phyloP scores from a whole-genome alignment of 2,113 vertebrate genomes.

The Ictalurus furcatus region DNA sequence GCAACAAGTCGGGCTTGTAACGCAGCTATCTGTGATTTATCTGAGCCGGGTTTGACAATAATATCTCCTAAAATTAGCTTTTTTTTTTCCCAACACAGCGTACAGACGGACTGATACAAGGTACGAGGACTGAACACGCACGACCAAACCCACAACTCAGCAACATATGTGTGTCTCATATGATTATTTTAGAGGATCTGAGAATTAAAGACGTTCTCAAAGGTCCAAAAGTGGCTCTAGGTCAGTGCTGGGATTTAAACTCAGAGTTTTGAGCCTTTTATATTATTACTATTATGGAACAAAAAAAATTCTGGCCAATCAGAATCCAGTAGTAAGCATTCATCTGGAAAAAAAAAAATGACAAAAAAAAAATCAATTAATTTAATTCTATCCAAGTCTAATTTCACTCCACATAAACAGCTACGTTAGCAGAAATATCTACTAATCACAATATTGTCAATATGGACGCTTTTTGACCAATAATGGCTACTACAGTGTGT shows the following conservation, averaged over 20 bases:
- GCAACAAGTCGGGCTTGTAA: neutral
- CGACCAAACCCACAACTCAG: neutral
- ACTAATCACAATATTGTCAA: conserved; percentile 42
- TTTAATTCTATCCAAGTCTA: too few species aligned
- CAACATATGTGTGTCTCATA: neutral
- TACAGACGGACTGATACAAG: neutral
- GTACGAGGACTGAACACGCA: neutral
- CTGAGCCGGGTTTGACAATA: neutral
- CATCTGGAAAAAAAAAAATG: too few species aligned
- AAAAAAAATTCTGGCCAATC: too few species aligned
- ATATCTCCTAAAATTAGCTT: neutral
- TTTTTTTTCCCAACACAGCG: neutral
- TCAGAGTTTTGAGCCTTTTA: too few species aligned
- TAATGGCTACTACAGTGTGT: conserved; percentile 52
- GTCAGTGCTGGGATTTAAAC: neutral
- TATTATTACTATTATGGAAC: too few species aligned
- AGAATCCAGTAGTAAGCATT: too few species aligned
- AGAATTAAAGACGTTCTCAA: neutral
- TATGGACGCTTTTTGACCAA: conserved; percentile 62
- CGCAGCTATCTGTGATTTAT: neutral
- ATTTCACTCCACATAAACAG: neutral
- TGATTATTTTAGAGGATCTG: neutral
- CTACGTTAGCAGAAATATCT: neutral
- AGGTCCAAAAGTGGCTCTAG: neutral
- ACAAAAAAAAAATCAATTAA: too few species aligned